Base-by-base conservation (phyloP, 2,888 invertebrate species). In the Drosophila antonietae region DNA sequence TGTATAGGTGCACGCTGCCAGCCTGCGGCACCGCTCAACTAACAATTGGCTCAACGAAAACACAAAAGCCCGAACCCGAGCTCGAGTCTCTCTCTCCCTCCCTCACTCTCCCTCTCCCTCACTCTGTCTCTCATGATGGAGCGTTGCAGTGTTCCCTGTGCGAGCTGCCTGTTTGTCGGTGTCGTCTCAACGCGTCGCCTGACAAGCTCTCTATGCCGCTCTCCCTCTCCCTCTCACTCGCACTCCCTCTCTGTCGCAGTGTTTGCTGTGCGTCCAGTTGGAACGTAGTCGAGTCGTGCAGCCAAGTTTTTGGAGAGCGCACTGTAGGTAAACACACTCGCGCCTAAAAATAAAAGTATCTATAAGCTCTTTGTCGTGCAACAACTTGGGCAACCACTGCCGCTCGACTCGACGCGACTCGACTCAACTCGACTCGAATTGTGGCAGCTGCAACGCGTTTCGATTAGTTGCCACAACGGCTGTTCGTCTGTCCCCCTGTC, bases 271-370 rank as follows among this genome's bases (percentile, higher is more conserved):
- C 83, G 83, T 84, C 83, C 83, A 84, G 73, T 84, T 73, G 83
- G 88, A 84, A 84, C 83, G 89, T 81, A 39, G 43, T 43, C 58
- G 63, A 66, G 73, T 79, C 75, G 80, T 73, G 80, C 83, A 68
- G 80, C 68, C 81, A 88, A 73, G 65, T 78, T 84, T 80, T 80
- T 66, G 60, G 74, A 70, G 81, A 81, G 86, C 85, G 71, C 73
- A 83, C 77, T 80, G 84, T 87, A 74, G 88, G 83, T 72, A 89
- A 81, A 89, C 81, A 89, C 89, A 89, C 89, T 89, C 84, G 89
- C 84, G 84, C 88, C 78, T 89, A 84, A 84, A 89, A 84, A 84
- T 89, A 84, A 59, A 59, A 68, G 56, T 56, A 67, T 87, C 88
- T 82, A 75, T 78, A 87, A 87, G 89, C 88, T 84, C 77, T 70